Conservation (phyloP, 2,113 vertebrate species). For the Todiramphus chloris region DNA sequence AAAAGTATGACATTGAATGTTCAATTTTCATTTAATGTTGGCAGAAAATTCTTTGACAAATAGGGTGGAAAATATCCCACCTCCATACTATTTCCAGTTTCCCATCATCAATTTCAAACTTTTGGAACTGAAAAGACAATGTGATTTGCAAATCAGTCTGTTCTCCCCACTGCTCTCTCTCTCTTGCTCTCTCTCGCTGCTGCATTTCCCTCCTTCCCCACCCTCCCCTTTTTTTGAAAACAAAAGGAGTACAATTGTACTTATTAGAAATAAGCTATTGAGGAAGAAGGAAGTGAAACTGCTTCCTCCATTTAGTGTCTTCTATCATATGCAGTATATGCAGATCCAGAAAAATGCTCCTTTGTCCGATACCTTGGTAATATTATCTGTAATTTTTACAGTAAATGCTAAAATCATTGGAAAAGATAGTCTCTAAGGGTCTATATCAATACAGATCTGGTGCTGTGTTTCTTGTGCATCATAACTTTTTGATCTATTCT, state of each 20-base stretch:
- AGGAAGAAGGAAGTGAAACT: background rate
- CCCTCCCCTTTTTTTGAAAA: background rate
- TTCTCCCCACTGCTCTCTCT: background rate
- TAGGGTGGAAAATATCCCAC: background rate
- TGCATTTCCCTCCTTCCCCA: background rate
- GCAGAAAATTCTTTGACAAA: background rate
- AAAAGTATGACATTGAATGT: background rate
- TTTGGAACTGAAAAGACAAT: background rate
- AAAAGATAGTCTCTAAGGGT: background rate
- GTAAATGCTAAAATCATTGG: background rate
- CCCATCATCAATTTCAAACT: background rate
- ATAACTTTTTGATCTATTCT: background rate
- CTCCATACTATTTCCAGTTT: background rate
- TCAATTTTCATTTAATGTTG: background rate
- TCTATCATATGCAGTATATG: background rate
- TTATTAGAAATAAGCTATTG: background rate
- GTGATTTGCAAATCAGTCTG: background rate
- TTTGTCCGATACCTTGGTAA: background rate
- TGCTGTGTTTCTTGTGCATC: background rate
- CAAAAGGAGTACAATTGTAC: background rate
- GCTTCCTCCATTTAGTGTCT: background rate
- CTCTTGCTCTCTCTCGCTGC: background rate
- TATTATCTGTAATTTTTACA: background rate
- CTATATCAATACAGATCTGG: background rate
- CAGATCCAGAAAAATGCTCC: background rate